phyloP scores from a whole-genome alignment of 1,140 invertebrate species.

The Lineus longissimus region DNA sequence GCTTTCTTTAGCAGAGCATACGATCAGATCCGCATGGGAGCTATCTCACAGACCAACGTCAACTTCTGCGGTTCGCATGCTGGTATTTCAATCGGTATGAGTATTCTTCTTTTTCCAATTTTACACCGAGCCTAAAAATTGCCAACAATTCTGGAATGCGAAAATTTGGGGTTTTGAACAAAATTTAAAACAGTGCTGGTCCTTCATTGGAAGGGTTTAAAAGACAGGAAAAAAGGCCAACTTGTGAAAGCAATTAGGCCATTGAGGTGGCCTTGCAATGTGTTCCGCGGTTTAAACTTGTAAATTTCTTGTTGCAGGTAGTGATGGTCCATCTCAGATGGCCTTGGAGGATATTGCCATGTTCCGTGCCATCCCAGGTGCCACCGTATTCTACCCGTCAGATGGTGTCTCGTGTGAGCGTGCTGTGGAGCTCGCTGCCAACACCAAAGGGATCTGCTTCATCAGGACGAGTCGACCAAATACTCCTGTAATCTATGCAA shows the following conservation, averaged over 20 bases:
- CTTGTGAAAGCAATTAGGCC: too few relatives aligned
- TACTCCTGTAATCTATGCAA: constrained; percentile 81
- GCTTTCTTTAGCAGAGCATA: constrained; percentile 95
- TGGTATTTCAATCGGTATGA: constrained; percentile 79
- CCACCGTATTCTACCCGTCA: constrained; percentile 93
- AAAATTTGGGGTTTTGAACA: too few relatives aligned
- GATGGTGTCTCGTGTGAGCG: constrained; percentile 93
- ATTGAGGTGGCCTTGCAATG: too few relatives aligned
- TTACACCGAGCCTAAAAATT: too few relatives aligned
- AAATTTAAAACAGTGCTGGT: too few relatives aligned
- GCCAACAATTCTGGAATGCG: too few relatives aligned
- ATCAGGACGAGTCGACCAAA: constrained; percentile 92
- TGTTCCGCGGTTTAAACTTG: too few relatives aligned
- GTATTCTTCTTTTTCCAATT: constrained; percentile 14
- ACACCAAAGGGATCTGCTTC: constrained; percentile 92
- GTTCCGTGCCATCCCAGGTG: constrained; percentile 87
- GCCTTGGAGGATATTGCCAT: constrained; percentile 95
- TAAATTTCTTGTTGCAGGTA: constrained; percentile 58
- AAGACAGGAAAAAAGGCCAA: too few relatives aligned
- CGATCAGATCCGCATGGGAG: constrained; percentile 97
- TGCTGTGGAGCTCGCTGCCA: constrained; percentile 92
- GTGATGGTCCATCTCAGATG: constrained; percentile 99
- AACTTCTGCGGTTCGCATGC: constrained; percentile 95
- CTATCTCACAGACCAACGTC: constrained; percentile 95
- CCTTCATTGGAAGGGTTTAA: too few relatives aligned